These are phyloP conservation scores for Drosophila mimetica DNA, from an alignment of 2,888 invertebrate genomes.

Conservation along the genomic window DNA sequence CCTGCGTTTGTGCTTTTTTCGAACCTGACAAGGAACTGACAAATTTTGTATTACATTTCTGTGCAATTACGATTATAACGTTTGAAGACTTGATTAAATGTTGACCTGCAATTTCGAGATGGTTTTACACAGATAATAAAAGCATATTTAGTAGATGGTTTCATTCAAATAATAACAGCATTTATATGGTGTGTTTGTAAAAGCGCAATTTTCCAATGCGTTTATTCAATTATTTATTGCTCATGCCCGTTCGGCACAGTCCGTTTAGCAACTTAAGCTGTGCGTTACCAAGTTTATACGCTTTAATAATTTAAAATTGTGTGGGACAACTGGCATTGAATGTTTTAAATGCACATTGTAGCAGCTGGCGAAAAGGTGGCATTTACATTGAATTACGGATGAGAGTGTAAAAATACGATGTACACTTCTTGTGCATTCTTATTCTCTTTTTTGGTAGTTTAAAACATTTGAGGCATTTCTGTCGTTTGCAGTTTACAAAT, in stretches of 20 bases:
- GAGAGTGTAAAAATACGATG: constrained; percentile 73
- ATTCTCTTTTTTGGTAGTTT: constrained; percentile 68
- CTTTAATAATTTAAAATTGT: constrained; percentile 17
- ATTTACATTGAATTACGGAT: constrained; percentile 19
- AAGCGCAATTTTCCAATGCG: constrained; percentile 51
- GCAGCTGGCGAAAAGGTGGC: constrained; percentile 6
- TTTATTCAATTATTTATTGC: constrained; percentile 61
- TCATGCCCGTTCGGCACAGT: constrained; percentile 40
- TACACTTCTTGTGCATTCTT: constrained; percentile 48
- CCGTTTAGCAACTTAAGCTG: constrained; percentile 37
- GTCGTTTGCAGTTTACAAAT: constrained; percentile 48
- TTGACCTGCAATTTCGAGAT: constrained; percentile 12
- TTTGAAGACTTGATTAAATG: constrained; percentile 16
- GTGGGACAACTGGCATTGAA: neutral
- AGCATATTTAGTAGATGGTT: constrained; percentile 5
- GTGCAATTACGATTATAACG: constrained; percentile 30
- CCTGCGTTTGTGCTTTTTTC: constrained; percentile 47
- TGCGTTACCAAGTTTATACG: constrained; percentile 49
- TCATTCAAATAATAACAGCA: constrained; percentile 6
- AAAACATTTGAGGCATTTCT: constrained; percentile 75
- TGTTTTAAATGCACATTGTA: neutral
- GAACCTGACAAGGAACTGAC: constrained; percentile 26
- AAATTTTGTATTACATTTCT: constrained; percentile 35
- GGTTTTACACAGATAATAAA: constrained; percentile 11
- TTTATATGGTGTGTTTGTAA: constrained; percentile 32